phyloP scores from a whole-genome alignment of 2,113 vertebrate genomes.

The Ailurus styani region DNA sequence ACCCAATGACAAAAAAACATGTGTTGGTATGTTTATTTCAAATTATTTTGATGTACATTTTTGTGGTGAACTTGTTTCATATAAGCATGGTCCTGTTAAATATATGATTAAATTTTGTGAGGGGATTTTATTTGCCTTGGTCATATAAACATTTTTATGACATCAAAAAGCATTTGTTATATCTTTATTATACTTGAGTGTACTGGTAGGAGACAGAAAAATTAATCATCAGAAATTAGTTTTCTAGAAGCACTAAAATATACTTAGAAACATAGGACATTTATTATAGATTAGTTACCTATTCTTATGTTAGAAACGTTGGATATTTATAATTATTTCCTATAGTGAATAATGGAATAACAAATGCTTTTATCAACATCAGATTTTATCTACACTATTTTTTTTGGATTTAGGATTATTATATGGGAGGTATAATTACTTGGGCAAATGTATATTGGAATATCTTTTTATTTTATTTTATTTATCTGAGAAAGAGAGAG shows the following conservation, averaged over 20 bases:
- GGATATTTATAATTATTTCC: background rate
- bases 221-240: background rate
- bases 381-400: background rate
- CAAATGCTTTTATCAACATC: background rate
- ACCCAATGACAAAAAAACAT: background rate
- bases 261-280: background rate
- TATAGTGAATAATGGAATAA: background rate
- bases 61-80: background rate
- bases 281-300: background rate
- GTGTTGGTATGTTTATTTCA: background rate
- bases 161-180: background rate
- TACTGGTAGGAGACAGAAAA: background rate
- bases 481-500: background rate
- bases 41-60: background rate
- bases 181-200: background rate
- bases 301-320: background rate
- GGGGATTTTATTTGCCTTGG: background rate
- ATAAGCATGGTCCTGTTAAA: background rate
- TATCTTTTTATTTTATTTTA: background rate
- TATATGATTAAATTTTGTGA: background rate
- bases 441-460: background rate
- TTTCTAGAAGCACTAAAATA: background rate
- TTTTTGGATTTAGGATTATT: background rate
- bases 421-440: background rate
- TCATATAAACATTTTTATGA: background rate